These are phyloP conservation scores for Urocolius indicus DNA, from an alignment of 2,113 vertebrate species.

Conservation along the genomic window DNA sequence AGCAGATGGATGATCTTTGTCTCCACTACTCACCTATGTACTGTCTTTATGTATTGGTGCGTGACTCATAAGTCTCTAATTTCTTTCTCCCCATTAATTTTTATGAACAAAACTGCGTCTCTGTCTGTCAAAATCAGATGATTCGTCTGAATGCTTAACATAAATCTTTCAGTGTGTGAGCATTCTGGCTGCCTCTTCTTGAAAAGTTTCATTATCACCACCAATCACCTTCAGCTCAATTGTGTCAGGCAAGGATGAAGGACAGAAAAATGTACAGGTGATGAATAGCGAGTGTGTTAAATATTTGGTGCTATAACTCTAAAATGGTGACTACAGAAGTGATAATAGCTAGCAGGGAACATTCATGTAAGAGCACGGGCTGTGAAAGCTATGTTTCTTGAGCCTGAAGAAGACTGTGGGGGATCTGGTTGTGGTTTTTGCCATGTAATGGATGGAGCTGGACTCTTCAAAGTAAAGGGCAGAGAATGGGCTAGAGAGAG, in stretches of 20 bases:
- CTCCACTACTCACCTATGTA: neutral
- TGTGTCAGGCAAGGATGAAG: neutral
- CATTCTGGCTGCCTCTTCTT: neutral
- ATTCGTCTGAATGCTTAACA: neutral
- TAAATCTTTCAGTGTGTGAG: neutral
- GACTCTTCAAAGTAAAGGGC: neutral
- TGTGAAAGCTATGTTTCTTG: neutral
- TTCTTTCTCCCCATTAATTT: neutral
- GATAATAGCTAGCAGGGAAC: neutral
- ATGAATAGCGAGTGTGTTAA: neutral
- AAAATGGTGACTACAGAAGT: neutral
- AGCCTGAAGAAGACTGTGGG: neutral
- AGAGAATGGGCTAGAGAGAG: neutral
- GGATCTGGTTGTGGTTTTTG: neutral
- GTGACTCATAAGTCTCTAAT: neutral
- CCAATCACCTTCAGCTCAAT: neutral
- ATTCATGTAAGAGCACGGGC: neutral
- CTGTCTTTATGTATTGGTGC: neutral
- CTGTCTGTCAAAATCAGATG: neutral
- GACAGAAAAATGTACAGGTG: neutral
- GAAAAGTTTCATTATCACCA: neutral
- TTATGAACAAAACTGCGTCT: neutral
- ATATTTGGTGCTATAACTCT: neutral
- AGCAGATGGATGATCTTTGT: neutral
- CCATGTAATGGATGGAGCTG: neutral